These are phyloP conservation scores for Asarcornis scutulata DNA, from an alignment of 2,113 vertebrate genomes.

Conservation along the genomic window DNA sequence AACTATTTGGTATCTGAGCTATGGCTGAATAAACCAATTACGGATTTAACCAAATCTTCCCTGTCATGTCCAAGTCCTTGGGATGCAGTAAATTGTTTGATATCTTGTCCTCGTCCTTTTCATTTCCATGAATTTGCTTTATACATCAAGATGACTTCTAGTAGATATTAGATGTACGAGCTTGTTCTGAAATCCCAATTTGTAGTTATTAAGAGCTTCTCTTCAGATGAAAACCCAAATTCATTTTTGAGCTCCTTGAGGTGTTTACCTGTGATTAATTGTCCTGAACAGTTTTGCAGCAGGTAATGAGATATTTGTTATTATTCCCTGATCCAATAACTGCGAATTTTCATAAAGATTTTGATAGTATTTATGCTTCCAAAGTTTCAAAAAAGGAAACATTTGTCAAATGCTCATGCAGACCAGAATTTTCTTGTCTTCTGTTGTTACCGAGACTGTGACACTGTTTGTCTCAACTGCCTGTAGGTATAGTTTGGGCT, in stretches of 20 bases:
- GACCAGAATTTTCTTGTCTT: neutral
- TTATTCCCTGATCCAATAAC: neutral
- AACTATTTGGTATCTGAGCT: neutral
- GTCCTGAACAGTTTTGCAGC: neutral
- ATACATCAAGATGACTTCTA: neutral
- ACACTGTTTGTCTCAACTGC: neutral
- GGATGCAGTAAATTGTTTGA: neutral
- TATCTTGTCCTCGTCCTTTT: neutral
- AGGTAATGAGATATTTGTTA: neutral
- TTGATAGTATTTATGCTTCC: neutral
- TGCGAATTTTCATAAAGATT: neutral
- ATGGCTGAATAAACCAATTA: constrained; percentile 3
- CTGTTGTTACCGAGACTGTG: neutral
- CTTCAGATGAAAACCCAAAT: neutral
- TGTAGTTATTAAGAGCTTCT: neutral
- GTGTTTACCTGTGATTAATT: constrained; percentile 5
- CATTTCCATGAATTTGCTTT: neutral
- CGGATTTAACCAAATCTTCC: neutral
- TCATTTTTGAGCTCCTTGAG: neutral
- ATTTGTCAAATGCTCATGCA: neutral
- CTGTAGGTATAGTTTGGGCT: constrained; percentile 26
- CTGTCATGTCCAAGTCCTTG: neutral
- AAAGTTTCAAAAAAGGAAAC: neutral
- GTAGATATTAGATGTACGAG: neutral
- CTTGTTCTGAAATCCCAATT: neutral